These are phyloP conservation scores for Ptilonorhynchus violaceus DNA, from an alignment of 2,113 vertebrate species.

Conservation along the genomic window DNA sequence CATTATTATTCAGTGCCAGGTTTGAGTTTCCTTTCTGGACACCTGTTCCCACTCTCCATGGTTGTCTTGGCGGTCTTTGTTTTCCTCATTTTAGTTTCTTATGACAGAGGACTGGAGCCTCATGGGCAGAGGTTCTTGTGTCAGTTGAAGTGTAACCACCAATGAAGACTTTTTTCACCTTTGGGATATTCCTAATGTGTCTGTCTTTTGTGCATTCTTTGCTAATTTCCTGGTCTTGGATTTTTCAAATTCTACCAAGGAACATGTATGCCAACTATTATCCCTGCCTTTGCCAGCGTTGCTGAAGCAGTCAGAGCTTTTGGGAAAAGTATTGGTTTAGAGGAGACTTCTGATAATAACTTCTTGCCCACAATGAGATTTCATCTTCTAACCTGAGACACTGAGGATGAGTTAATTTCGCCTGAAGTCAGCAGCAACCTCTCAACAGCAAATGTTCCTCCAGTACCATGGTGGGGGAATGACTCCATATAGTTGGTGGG, in stretches of 20 bases:
- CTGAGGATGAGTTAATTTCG: not conserved
- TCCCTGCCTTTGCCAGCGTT: not conserved
- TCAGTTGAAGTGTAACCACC: not conserved
- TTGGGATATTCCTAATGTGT: not conserved
- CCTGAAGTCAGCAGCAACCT: not conserved
- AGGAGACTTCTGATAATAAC: not conserved
- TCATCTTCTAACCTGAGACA: not conserved
- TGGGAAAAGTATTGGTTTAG: not conserved
- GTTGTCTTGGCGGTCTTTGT: not conserved
- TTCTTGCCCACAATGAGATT: not conserved
- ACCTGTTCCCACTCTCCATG: not conserved
- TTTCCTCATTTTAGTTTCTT: not conserved
- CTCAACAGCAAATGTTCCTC: not conserved
- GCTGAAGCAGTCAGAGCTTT: not conserved
- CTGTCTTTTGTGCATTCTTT: not conserved
- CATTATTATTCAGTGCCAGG: not conserved
- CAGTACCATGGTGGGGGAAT: not conserved
- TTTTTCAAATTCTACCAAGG: not conserved
- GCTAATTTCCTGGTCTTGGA: not conserved
- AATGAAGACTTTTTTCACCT: not conserved
- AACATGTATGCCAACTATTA: not conserved
- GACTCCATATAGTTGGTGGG: not conserved
- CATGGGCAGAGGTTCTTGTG: not conserved
- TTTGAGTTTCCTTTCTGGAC: not conserved
- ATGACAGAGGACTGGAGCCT: not conserved